Base-by-base conservation (phyloP, 2,888 invertebrate genomes). In the Saturnia japonica region DNA sequence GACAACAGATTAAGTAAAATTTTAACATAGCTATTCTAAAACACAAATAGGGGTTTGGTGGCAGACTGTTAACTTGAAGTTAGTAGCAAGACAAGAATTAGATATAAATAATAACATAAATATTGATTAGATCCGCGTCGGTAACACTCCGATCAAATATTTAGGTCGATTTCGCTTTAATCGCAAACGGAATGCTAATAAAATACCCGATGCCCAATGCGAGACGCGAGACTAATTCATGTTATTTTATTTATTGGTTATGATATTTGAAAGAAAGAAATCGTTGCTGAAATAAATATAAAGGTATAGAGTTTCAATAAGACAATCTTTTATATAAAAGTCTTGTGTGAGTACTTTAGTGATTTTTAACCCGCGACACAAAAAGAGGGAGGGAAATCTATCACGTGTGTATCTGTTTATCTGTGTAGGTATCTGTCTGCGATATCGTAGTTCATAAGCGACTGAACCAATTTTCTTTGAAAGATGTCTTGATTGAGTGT, bases 111-210 rank as follows among this genome's bases (percentile, higher is more conserved):
- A 69, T 74, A 76, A 76, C 76, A 73, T 75, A 73, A 70, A 71
- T 68, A 75, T 74, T 79, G 80, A 79, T 80, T 80, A 79, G 75
- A 73, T 71, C 70, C 72, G 73, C 72, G 73, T 69, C 75, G 74
- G 71, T 57, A 68, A 66, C 72, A 57, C 72, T 68, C 64, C 73
- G 72, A 71, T 72, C 74, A 85, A 76, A 75, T 87, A 88, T 90
- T 90, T 83, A 89, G 91, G 90, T 75, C 90, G 90, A 90, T 91
- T 91, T 91, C 90, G 86, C 90, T 83, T 67, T 70, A 73, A 69
- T 76, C 85, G 85, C 76, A 69, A 42, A 66, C 74, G 74, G 90
- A 86, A 91, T 91, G 87, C 80, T 87, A 88, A 90, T 76, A 66
- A 74, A 67, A 74, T 74, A 77, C 76, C 71, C 75, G 77, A 60